phyloP scores from a whole-genome alignment of 2,797 vertebrate genomes.

The Peromyscus melanophrys region DNA sequence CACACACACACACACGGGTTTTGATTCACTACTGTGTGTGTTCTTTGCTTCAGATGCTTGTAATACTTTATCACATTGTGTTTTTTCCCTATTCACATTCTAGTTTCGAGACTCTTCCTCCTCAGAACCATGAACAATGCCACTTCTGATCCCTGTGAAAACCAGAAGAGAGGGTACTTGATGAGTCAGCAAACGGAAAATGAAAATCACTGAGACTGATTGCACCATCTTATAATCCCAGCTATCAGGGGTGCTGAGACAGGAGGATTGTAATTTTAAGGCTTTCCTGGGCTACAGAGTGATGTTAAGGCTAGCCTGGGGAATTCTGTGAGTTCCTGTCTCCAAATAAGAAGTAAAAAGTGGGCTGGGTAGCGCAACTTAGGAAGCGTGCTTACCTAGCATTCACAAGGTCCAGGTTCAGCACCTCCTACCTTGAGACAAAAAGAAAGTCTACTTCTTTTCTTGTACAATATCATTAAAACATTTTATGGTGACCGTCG shows the following conservation, averaged over 20 bases:
- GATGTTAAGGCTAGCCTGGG: neutral
- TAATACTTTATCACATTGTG: neutral
- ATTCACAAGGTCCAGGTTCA: no score
- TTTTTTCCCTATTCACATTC: neutral
- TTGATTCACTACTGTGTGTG: neutral
- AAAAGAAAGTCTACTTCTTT: neutral
- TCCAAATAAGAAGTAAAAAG: neutral
- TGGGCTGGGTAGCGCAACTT: no score
- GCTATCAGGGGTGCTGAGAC: neutral
- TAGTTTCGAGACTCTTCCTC: neutral
- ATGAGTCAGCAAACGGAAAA: neutral
- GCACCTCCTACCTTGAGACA: neutral
- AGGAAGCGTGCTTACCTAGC: neutral
- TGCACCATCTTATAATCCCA: neutral
- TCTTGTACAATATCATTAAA: neutral
- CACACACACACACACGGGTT: neutral
- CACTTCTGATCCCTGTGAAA: constrained; percentile 18
- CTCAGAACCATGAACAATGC: neutral
- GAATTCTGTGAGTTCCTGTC: neutral
- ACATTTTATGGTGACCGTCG: neutral
- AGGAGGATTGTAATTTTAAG: neutral
- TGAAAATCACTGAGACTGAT: no score
- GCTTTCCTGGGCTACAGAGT: neutral
- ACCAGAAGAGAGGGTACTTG: neutral
- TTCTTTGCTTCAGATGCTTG: neutral